Evolutionary conservation across 2,113 vertebrate species (phyloP), one percentile per base, ranked within the genome.

Genomic region (Erythrocercus mccallii): DNA sequence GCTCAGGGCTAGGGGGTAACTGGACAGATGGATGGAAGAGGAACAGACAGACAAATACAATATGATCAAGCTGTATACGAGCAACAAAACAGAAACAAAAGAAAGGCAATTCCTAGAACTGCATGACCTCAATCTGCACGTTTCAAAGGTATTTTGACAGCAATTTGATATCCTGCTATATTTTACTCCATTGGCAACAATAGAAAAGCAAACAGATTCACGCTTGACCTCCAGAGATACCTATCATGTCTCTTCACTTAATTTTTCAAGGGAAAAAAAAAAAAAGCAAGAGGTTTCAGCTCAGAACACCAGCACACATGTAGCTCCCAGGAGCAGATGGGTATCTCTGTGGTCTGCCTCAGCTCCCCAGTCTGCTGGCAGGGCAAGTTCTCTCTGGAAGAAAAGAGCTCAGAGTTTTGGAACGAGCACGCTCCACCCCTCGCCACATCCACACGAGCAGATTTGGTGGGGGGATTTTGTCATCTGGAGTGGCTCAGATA

Each of bases 141-240:
- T 93, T 95, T 96, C 94, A 96, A 96, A 97, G 86, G 73, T 96
- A 84, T 94, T 93, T 93, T 64, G n/a, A 86, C 35, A 71, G 90
- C 65, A 95, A 96, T 86, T 48, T 94, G 94, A 97, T 96, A 96
- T 77, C 86, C 73, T 92, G 83, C 69, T 85, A 95, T 37, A 89
- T 82, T 96, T 89, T 94, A 91, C 93, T 94, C 77, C 70, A 82
- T 91, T 92, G 77, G 92, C 86, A 96, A 94, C 73, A 93, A 96
- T 69, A 91, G 91, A 96, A 95, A 96, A 96, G 66, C 90, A 96
- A 94, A 96, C 65, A 85, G 61, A 96, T 90, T 93, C 88, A 93
- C 86, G 95, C 90, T 88, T 88, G 86, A 96, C 86, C 90, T 95
- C 90, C 71, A 79, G 70, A 95, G 96, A 96, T 96, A 60, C 31